Base-by-base conservation (phyloP, 2,113 vertebrate species). In the Pimephales promelas region DNA sequence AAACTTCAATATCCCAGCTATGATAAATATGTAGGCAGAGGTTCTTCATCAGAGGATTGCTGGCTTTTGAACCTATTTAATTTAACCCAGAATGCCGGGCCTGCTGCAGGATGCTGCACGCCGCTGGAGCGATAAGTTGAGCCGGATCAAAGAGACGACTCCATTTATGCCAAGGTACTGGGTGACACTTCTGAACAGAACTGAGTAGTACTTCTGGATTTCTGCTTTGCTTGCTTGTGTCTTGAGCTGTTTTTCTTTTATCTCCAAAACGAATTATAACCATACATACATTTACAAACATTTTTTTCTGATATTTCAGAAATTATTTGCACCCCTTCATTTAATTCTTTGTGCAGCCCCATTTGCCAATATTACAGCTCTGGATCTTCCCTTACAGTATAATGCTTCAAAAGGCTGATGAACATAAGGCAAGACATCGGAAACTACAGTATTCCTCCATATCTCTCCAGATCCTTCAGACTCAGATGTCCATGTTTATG, bases 21-120 rank as follows among this genome's bases (percentile, higher is more conserved):
- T 79, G 59, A 79, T 79, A 49, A 52, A 64, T 79, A 18, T 79
- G 61, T 31, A 64, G 43, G 77, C 57, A 64, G n/a, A 28, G 18
- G 26, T 47, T 79, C 45, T 79, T 66, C 78, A 20, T 34, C 78
- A 64, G 40, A 52, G 10, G 59, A 34, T 66, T 28, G 26, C 78
- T 79, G 40, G 59, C 78, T 61, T 49, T 18, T 66, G 78, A 79
- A 43, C 18, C 43, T 11, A 59, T 74, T 83, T 83, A 61, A 61
- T 83, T 73, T 22, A 59, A 74, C 11, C 40, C n/a, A 16, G 56
- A 62, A 31, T 40, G 14, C 26, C 14, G 28, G 28, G 24, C 47
- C 45, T 74, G 81, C 57, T 47, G 36, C 40, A 49, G 64, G 26
- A 45, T 76, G 82, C 28, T 26, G 56, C 36, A 36, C 52, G 10